These are phyloP conservation scores for Sebastolobus alascanus DNA, from an alignment of 2,797 vertebrate species.

Conservation along the genomic window DNA sequence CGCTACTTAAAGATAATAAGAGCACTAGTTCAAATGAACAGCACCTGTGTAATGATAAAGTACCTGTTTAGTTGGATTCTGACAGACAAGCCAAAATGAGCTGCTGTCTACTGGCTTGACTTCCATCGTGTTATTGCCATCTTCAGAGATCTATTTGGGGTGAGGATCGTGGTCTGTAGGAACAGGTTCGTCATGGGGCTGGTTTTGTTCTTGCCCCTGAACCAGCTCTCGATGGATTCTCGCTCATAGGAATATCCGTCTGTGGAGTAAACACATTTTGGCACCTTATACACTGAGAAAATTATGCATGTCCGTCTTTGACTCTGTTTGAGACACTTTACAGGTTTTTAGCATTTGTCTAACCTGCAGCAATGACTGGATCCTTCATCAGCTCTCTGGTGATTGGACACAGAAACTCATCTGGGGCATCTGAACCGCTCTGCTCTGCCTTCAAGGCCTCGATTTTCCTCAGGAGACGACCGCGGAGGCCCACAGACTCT, in stretches of 20 bases:
- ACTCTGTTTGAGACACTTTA: background rate
- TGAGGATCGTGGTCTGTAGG: slow-evolving; percentile 85
- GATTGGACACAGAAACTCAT: slow-evolving; percentile 93
- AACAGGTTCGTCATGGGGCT: slow-evolving; percentile 94
- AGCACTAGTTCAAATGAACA: background rate
- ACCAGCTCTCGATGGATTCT: slow-evolving; percentile 90
- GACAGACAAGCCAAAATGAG: background rate
- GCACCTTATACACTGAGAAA: background rate
- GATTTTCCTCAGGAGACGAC: slow-evolving; percentile 86
- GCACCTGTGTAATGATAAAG: background rate
- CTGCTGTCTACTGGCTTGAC: slow-evolving; percentile 51
- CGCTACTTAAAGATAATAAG: background rate
- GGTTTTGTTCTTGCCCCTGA: slow-evolving; percentile 86
- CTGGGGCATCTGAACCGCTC: slow-evolving; percentile 79
- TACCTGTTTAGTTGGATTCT: slow-evolving; percentile 4
- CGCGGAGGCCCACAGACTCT: slow-evolving; percentile 90
- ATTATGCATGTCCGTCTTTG: background rate
- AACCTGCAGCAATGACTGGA: slow-evolving; percentile 92
- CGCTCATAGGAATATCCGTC: slow-evolving; percentile 94
- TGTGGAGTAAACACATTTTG: slow-evolving; percentile 62
- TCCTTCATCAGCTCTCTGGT: slow-evolving; percentile 91
- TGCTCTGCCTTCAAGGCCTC: slow-evolving; percentile 84
- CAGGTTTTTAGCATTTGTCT: slow-evolving; percentile 21
- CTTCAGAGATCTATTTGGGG: slow-evolving; percentile 90
- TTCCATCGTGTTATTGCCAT: slow-evolving; percentile 90